These are phyloP conservation scores for Melanophora roralis DNA, from an alignment of 2,888 invertebrate species.

Conservation along the genomic window DNA sequence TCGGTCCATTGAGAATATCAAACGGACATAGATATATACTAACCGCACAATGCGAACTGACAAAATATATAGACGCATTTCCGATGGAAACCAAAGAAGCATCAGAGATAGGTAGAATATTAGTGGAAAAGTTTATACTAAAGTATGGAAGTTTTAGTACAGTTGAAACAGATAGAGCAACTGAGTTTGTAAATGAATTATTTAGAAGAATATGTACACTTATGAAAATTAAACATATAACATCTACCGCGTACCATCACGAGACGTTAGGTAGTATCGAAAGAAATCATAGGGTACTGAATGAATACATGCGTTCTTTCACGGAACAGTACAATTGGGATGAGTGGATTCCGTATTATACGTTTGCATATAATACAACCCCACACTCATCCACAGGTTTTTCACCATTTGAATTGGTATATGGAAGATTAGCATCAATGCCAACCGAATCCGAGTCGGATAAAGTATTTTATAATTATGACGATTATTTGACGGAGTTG, in stretches of 20 bases:
- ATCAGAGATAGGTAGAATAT: not conserved
- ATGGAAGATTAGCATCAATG: not conserved
- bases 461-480: not conserved
- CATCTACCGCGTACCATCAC: not conserved
- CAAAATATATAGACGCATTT: not conserved
- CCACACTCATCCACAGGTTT: not conserved
- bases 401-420: not conserved
- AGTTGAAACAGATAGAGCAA: not conserved
- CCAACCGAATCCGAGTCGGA: not conserved
- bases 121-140: conserved; percentile 6
- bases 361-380: not conserved
- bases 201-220: not conserved
- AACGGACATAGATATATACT: too few relatives aligned
- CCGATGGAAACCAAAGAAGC: conserved; percentile 9
- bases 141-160: conserved; percentile 1
- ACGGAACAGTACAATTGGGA: not conserved
- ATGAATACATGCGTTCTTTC: not conserved
- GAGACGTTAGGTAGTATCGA: not conserved
- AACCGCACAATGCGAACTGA: not conserved
- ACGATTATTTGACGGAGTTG: not conserved
- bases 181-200: not conserved
- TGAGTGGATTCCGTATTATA: not conserved
- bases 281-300: not conserved
- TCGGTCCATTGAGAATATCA: too few relatives aligned
- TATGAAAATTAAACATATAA: not conserved